Conservation (phyloP, 2,888 invertebrate species). For the Empis livida region DNA sequence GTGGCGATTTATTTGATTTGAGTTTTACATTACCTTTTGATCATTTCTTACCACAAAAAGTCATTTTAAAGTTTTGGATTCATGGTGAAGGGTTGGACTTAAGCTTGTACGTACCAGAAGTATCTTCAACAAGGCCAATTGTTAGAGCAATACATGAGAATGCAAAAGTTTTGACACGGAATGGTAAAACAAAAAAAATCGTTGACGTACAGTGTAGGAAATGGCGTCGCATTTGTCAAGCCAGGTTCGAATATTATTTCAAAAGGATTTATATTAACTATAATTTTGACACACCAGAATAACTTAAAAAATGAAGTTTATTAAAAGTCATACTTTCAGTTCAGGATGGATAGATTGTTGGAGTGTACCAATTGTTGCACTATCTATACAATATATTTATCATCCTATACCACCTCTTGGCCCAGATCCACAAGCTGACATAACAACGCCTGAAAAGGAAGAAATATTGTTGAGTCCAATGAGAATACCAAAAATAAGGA, state of each 20-base stretch:
- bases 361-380: constrained; percentile 87
- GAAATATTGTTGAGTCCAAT: constrained; percentile 85
- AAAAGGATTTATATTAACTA: too few species aligned
- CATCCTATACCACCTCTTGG: constrained; percentile 85
- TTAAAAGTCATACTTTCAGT: constrained; percentile 10
- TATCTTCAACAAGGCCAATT: constrained; percentile 73
- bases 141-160: constrained; percentile 76
- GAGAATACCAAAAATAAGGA: constrained; percentile 68
- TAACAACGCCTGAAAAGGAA: constrained; percentile 89
- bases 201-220: constrained; percentile 43
- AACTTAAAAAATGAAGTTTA: too few species aligned
- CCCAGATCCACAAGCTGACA: constrained; percentile 79
- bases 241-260: constrained; percentile 39
- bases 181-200: constrained; percentile 47
- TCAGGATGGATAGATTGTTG: constrained; percentile 92
- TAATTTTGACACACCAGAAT: neutral
- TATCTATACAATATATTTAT: constrained; percentile 82
- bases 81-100: constrained; percentile 91
- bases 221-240: constrained; percentile 73
- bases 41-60: constrained; percentile 83
- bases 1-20: constrained; percentile 85
- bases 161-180: constrained; percentile 70
- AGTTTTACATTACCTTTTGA: constrained; percentile 89
- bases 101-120: constrained; percentile 81
- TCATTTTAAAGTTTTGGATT: constrained; percentile 84